These are phyloP conservation scores for Hestina assimilis DNA, from an alignment of 1,140 invertebrate genomes.

Conservation along the genomic window DNA sequence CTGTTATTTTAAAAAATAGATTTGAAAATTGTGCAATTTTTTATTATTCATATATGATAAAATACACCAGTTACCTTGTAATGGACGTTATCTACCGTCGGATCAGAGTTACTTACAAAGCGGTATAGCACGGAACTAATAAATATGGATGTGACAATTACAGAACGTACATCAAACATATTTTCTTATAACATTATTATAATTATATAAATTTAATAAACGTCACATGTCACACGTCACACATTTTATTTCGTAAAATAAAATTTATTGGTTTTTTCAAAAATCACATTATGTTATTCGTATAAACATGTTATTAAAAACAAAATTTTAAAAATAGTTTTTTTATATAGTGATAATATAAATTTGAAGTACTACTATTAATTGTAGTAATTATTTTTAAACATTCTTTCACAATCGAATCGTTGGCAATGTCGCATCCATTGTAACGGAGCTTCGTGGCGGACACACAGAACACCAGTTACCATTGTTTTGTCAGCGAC, in stretches of 20 bases:
- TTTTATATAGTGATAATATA: too few relatives aligned
- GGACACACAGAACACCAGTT: constrained; percentile 26
- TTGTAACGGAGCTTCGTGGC: constrained; percentile 27
- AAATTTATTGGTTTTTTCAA: too few relatives aligned
- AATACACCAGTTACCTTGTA: constrained; percentile 54
- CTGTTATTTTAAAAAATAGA: constrained; percentile 34
- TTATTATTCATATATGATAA: constrained; percentile 62
- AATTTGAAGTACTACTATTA: too few relatives aligned
- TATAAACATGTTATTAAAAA: too few relatives aligned
- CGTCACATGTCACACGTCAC: too few relatives aligned
- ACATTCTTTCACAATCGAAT: too few relatives aligned
- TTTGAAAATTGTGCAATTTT: constrained; percentile 50
- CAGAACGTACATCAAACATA: background rate
- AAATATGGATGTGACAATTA: constrained; percentile 34
- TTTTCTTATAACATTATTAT: background rate
- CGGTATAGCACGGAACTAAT: constrained; percentile 40
- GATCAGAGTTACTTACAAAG: constrained; percentile 59
- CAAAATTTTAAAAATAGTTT: too few relatives aligned
- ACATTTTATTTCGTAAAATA: too few relatives aligned
- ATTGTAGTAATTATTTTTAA: too few relatives aligned
- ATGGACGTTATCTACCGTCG: constrained; percentile 51
- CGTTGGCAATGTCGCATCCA: constrained; percentile 28
- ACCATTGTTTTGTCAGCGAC: constrained; percentile 61
- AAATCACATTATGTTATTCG: too few relatives aligned
- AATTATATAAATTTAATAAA: constrained; percentile 1